Base-by-base conservation (phyloP, 92 coral and sea anemone species). In the Metridium senile region DNA sequence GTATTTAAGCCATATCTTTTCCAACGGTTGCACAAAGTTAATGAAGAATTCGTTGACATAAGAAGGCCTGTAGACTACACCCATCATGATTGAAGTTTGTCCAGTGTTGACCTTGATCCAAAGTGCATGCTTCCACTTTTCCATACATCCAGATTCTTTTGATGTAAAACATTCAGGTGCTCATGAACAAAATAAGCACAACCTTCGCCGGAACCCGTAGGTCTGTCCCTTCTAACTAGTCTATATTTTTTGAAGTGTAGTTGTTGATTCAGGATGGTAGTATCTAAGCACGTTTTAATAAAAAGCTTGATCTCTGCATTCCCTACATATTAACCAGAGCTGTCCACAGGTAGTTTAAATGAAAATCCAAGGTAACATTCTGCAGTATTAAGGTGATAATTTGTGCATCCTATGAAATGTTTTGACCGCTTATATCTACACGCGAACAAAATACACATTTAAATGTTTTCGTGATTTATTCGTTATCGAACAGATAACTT, bases 1-100 rank as follows among this genome's bases (percentile, higher is more conserved):
- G 16, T 69, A 23, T 39, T 82, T 82, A 17, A 76, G 22, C 82
- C 82, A 82, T 2, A 58, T 78, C 69, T 39, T 76, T 62, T 82
- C 81, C 30, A 82, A 34, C 11, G 70, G 34, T 49, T 13, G 18
- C 1, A 11, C 11, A 56, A 82, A 82, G 52, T 51, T 62, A 3
- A 6, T 7, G 39, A 75, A 68, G 63, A 82, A 67, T 1, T 35
- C 77, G 2, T 6, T 13, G 46, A 74, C 72, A 53, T 18, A 8
- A 28, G 76, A 81, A 9, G 87, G 51, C 74, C 72, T 57, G 33
- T 82, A 82, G 23, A 82, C 52, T 21, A 29, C 62, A 16, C 82
- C 87, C 22, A 75, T 18, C 1, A 58, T 35, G 9, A 82, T 26
- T 10, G 58, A 22, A 8, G 71, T 30, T 1, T 58, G 27, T 25